These are phyloP conservation scores for Thyatira batis DNA, from an alignment of 2,888 invertebrate genomes.

Conservation along the genomic window DNA sequence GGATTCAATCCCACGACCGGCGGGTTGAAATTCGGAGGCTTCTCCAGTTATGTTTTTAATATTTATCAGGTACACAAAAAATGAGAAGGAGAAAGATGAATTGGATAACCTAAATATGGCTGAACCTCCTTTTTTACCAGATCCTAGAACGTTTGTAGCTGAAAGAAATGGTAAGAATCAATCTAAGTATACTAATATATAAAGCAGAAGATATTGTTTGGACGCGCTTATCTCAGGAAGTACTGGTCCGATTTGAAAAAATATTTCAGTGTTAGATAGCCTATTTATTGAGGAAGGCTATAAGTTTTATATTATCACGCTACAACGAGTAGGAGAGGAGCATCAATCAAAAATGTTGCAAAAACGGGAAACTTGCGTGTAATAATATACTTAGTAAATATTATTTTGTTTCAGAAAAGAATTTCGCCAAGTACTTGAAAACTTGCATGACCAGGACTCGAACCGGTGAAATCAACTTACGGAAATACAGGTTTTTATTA, in stretches of 20 bases:
- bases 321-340: no score
- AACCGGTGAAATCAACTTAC: conserved; percentile 86
- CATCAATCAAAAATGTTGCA: no score
- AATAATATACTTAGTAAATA: conserved; percentile 2
- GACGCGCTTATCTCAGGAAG: no score
- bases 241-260: no score
- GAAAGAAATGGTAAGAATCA: conserved; percentile 58
- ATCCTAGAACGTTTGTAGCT: conserved; percentile 60
- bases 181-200: no score
- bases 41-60: not conserved
- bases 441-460: conserved; percentile 58
- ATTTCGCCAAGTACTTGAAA: conserved; percentile 66
- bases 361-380: no score
- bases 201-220: no score
- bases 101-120: conserved; percentile 65
- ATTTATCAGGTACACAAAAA: conserved; percentile 59
- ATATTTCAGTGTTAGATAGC: no score
- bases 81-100: conserved; percentile 68
- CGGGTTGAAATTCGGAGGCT: no score
- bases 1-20: no score
- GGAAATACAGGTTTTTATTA: conserved; percentile 82
- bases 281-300: no score
- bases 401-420: conserved; percentile 61
- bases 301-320: no score
- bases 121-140: conserved; percentile 63